Percentiles rank a stretch among this genome's conserved stretches.
Conservation (phyloP, 2,797 vertebrate genomes). For the Lemur catta region DNA sequence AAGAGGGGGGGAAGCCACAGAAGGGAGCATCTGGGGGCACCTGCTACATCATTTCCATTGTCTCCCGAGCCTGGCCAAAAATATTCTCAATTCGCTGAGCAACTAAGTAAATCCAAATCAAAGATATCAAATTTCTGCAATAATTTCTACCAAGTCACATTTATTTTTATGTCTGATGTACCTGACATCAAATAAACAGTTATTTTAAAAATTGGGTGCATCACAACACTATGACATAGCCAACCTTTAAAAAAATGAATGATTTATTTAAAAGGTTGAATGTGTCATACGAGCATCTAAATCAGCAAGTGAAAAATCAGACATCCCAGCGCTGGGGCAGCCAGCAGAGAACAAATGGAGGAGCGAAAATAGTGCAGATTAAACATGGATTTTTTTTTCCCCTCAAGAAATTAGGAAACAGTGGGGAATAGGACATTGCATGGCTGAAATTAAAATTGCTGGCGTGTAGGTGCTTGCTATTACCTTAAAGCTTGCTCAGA, state of each 20-base stretch:
- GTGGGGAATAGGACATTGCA: conserved; percentile 71
- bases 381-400: conserved; percentile 44
- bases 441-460: neutral
- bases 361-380: conserved; percentile 64
- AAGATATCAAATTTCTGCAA: neutral
- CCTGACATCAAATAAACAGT: conserved; percentile 81
- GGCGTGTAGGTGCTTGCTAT: fast-evolving
- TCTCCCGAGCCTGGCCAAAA: neutral
- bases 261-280: conserved; percentile 89
- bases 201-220: conserved; percentile 81
- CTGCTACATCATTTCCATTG: fast-evolving
- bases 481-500: neutral
- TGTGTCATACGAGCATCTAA: conserved; percentile 80
- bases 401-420: conserved; percentile 40
- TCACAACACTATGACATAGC: conserved; percentile 81
- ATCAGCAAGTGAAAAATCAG: conserved; percentile 76
- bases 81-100: neutral
- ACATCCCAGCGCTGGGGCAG: conserved; percentile 9
- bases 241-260: conserved; percentile 89
- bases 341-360: conserved; percentile 61
- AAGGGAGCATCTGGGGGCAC: fast-evolving
- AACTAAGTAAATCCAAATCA: neutral
- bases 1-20: fast-evolving
- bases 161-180: conserved; percentile 64
- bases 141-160: conserved; percentile 51